phyloP scores from a whole-genome alignment of 2,888 invertebrate species.

The Drosophila nr. perissopoda region DNA sequence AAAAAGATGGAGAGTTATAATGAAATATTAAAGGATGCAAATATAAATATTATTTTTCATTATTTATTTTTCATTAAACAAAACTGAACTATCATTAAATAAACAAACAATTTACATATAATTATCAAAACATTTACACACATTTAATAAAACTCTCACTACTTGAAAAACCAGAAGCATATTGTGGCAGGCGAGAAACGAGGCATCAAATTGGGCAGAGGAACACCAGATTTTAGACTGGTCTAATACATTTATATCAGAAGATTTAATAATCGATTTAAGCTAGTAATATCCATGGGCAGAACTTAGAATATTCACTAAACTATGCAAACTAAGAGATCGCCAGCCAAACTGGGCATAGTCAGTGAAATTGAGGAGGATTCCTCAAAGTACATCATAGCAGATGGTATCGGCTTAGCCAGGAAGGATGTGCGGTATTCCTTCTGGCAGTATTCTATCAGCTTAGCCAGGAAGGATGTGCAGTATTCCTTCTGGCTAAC shows the following conservation, averaged over 20 bases:
- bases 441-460: too few relatives aligned
- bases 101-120: not conserved
- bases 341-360: not conserved
- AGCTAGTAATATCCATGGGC: not conserved
- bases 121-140: not conserved
- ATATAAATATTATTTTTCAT: not conserved
- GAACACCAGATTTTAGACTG: accelerated
- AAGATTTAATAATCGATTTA: not conserved
- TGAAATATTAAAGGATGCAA: not conserved
- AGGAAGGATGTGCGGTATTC: too few relatives aligned
- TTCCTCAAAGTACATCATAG: not conserved
- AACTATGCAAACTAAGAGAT: not conserved
- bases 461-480: too few relatives aligned
- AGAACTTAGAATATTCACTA: not conserved
- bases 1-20: not conserved
- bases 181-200: not conserved
- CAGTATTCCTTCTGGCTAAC: too few relatives aligned
- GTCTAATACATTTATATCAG: not conserved
- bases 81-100: not conserved
- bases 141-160: not conserved
- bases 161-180: too few relatives aligned
- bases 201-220: not conserved
- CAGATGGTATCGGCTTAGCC: accelerated
- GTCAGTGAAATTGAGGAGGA: not conserved
- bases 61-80: not conserved